Evolutionary conservation across 2,113 vertebrate species (phyloP), one percentile per base, ranked within the genome.

Genomic region (Cheilinus undulatus): DNA sequence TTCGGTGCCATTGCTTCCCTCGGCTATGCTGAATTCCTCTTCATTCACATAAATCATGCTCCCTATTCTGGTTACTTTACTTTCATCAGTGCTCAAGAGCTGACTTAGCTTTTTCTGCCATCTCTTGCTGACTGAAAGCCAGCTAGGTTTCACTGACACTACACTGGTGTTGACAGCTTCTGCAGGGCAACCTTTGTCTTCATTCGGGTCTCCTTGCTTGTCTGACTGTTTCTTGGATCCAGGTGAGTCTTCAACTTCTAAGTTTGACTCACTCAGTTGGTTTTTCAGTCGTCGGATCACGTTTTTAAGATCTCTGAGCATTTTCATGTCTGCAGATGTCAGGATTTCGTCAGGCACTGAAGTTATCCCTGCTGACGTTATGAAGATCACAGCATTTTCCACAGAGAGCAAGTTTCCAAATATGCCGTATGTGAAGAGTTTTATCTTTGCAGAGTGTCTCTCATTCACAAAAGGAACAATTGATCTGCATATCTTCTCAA

Each of bases 1-100:
- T 46, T 86, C 79, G 26, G 87, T 89, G 2, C 84, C 82, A 82
- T 89, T 46, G 3, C 76, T 88, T 49, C 89, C 87, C 17, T 63
- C 76, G 0, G 89, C 84, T 12, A 91, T 88, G 32, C 51, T 49
- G 10, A 83, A 86, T 3, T 83, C 56, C 17, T 2, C 23, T 40
- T 76, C 0, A 9, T 85, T 71, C 7, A 80, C 61, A 64, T 71
- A 89, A 20, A 40, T 23, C 2, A 88, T 40, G 54, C 49, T 34
- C 2, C 15, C 0, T 30, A 85, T 28, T 49, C 19, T 77, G 43
- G 3, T 67, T 2, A 66, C 2, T 58, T 66, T 7, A 12, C 38
- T 58, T 8, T 62, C 30, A 24, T 75, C 67, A 7, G 11, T 1
- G 17, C 1, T 20, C 1, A 0, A 1, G 1, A 89, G 61, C 3